Conservation (phyloP, 2,113 vertebrate species). For the Strix aluco region DNA sequence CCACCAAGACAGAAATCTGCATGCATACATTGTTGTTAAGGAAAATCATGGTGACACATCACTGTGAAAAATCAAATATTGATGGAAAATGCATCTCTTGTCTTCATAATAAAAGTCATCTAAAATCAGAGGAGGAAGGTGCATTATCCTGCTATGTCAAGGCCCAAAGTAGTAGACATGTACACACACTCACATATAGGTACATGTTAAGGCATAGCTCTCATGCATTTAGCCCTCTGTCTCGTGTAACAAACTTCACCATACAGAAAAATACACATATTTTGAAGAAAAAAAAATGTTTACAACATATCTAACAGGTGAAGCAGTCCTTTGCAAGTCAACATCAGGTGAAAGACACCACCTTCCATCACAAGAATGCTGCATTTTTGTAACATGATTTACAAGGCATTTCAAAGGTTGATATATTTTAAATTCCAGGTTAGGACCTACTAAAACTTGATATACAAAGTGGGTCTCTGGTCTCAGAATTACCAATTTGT, state of each 20-base stretch:
- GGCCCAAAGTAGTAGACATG: not conserved
- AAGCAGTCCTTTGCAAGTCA: not conserved
- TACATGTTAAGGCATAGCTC: not conserved
- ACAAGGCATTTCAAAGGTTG: not conserved
- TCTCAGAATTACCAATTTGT: not conserved
- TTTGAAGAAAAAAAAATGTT: not conserved
- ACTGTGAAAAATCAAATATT: constrained; percentile 8
- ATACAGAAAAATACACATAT: not conserved
- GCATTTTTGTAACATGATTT: not conserved
- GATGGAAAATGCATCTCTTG: not conserved
- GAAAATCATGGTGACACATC: not conserved
- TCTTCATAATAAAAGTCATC: not conserved
- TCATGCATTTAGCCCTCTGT: not conserved
- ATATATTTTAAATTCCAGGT: not conserved
- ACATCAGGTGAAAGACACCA: not conserved
- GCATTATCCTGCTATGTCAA: not conserved
- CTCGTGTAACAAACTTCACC: not conserved
- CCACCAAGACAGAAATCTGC: not conserved
- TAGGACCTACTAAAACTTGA: not conserved
- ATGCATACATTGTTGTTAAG: not conserved
- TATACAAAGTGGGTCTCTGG: not conserved
- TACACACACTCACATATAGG: not conserved
- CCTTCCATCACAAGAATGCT: not conserved
- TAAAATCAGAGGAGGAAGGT: not conserved
- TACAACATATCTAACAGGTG: not conserved